Evolutionary conservation across 2,113 vertebrate species (phyloP).

Genomic region (Hemicordylus capensis): DNA sequence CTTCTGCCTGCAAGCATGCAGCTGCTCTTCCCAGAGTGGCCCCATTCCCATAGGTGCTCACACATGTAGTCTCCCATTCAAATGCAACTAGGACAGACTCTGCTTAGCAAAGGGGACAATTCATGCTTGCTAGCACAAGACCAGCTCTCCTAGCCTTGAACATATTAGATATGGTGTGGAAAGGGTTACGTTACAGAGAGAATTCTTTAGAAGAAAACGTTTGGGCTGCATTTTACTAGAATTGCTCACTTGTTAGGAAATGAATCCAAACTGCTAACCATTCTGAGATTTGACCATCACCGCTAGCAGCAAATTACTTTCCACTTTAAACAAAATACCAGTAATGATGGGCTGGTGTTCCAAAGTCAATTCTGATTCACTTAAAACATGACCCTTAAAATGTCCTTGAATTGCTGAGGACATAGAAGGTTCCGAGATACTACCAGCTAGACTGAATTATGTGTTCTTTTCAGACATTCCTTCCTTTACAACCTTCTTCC

Average conservation of each 20-base stretch:
- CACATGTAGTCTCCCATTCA: too few relatives aligned
- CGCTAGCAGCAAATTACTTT: conserved; percentile 34
- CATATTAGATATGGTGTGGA: background rate
- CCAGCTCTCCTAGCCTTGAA: too few relatives aligned
- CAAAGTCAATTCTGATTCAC: conserved; percentile 55
- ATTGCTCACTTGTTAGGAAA: background rate
- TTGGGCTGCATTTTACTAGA: background rate
- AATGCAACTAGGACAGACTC: too few relatives aligned
- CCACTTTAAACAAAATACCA: conserved; percentile 47
- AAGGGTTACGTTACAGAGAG: background rate
- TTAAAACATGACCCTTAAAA: conserved; percentile 50
- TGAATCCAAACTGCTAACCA: background rate
- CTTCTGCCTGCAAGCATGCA: too few relatives aligned
- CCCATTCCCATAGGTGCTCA: too few relatives aligned
- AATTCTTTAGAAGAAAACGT: background rate
- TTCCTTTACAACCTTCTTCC: background rate
- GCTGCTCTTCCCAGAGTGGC: too few relatives aligned
- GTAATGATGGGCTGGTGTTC: conserved; percentile 45
- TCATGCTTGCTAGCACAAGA: too few relatives aligned
- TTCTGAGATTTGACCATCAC: background rate
- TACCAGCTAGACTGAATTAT: background rate
- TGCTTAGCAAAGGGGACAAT: too few relatives aligned
- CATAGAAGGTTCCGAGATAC: background rate
- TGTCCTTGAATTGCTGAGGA: conserved; percentile 29
- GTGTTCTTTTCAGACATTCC: background rate